Percentiles rank a stretch among this genome's conserved stretches.
phyloP scores from a whole-genome alignment of 2,888 invertebrate genomes.

The Ennomos fuscantarius region DNA sequence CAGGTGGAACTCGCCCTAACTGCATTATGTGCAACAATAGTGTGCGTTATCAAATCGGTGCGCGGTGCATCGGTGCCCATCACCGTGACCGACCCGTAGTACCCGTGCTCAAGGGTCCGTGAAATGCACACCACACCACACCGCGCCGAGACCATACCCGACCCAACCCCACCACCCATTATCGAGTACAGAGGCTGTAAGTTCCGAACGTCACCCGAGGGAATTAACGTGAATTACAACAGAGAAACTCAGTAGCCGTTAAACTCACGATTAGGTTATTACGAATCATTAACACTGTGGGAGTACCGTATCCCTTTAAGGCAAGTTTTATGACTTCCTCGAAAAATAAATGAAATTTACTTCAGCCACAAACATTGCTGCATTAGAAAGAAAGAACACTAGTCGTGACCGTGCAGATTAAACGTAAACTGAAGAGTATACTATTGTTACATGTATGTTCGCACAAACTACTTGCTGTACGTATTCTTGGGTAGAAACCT shows the following conservation, averaged over 20 bases:
- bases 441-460: slow-evolving; percentile 46
- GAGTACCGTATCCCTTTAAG: slow-evolving; percentile 19
- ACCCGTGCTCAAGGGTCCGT: slow-evolving; percentile 71
- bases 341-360: slow-evolving; percentile 33
- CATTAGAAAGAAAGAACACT: slow-evolving; percentile 35
- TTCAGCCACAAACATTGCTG: slow-evolving; percentile 24
- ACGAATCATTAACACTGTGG: slow-evolving; percentile 31
- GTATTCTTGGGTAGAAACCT: slow-evolving; percentile 23
- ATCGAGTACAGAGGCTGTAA: slow-evolving; percentile 12
- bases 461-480: slow-evolving; percentile 31
- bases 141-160: not conserved
- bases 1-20: slow-evolving; percentile 44
- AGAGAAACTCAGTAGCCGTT: slow-evolving; percentile 35
- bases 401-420: slow-evolving; percentile 40
- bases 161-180: slow-evolving; percentile 33
- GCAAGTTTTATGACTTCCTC: slow-evolving; percentile 34
- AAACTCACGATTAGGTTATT: slow-evolving; percentile 43
- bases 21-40: slow-evolving; percentile 37
- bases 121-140: slow-evolving; percentile 59
- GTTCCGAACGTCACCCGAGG: slow-evolving; percentile 31
- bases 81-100: slow-evolving; percentile 58
- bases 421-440: slow-evolving; percentile 43
- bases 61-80: slow-evolving; percentile 58
- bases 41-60: slow-evolving; percentile 72
- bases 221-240: slow-evolving; percentile 38